Evolutionary conservation across 2,797 vertebrate genomes (phyloP), one percentile per base, ranked within the genome.

Genomic region (Schizopygopsis malacanthus): DNA sequence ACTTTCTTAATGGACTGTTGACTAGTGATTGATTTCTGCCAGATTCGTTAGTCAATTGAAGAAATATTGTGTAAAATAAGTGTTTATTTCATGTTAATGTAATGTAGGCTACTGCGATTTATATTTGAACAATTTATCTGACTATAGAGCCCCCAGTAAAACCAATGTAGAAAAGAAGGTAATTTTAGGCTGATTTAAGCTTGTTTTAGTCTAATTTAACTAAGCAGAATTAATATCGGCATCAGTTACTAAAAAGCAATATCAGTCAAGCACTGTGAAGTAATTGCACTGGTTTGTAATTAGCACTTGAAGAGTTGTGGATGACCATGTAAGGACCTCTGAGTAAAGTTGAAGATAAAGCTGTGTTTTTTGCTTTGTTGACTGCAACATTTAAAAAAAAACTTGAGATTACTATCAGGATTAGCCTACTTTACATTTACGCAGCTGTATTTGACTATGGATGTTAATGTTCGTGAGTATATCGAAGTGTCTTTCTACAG

Each of bases 121-220:
- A 0, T 10, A 20, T 52, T 50, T 33, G 0, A 6, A 6, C 1
- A 0, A 6, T 6, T 12, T 20, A 20, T 9, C 18, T 37, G 18
- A 33, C 11, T 28, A 43, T 43, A 37, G 25, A 54, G 33, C 47
- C 15, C 11, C 11, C 9, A 4, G 28, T 37, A 56, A 54, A 76
- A 37, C 10, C 50, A 54, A 22, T 6, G 18, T 52, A 2, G 45
- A 33, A 50, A 15, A 50, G 71, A 18, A 50, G 15, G 43, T 13
- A 10, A 10, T 18, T 28, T 47, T 28, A 16, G 13, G 6, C 59
- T 25, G 10, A n/a, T 6, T 52, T 18, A 52, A 52, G 50, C 16
- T 52, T 7, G 50, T 52, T 52, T 52, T 52, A 52, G 50, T 18
- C 50, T 18, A 11, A 61, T 61, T 13, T 67, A 37, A 20, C 10